These are phyloP conservation scores for Nyctibius bracteatus DNA, from an alignment of 2,113 vertebrate genomes.

Conservation along the genomic window DNA sequence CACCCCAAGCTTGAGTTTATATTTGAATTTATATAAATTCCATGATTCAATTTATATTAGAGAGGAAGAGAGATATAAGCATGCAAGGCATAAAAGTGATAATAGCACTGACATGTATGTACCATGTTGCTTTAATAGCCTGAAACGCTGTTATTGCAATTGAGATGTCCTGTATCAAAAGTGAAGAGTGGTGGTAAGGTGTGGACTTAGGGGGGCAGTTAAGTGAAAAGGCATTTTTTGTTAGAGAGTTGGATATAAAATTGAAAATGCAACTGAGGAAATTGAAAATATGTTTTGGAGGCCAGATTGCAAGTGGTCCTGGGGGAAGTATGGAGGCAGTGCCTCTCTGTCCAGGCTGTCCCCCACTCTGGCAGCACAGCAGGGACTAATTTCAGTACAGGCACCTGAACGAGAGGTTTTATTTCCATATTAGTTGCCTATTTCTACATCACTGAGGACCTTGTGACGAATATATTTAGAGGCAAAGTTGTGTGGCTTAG, in stretches of 20 bases:
- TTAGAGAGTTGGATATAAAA: background rate
- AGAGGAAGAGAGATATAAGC: background rate
- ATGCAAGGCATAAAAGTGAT: background rate
- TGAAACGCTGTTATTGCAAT: background rate
- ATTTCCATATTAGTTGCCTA: background rate
- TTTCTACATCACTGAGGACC: background rate
- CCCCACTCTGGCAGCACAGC: background rate
- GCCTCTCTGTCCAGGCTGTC: background rate
- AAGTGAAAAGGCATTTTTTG: background rate
- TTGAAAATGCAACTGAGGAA: background rate
- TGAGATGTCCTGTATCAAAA: background rate
- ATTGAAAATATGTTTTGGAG: background rate
- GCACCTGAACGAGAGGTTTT: background rate
- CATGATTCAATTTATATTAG: background rate
- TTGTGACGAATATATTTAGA: background rate
- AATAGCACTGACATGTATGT: background rate
- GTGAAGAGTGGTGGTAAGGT: background rate
- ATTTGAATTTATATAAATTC: background rate
- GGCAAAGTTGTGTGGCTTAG: background rate
- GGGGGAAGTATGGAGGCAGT: background rate
- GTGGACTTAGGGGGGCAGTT: accelerated
- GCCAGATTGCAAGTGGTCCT: background rate
- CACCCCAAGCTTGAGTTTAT: background rate
- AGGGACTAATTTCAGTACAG: background rate
- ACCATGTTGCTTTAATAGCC: background rate